A percentile compares a stretch with the other conserved stretches of the same genome.
Conservation (phyloP, 2,888 invertebrate genomes). For the Brachyptera risi region DNA sequence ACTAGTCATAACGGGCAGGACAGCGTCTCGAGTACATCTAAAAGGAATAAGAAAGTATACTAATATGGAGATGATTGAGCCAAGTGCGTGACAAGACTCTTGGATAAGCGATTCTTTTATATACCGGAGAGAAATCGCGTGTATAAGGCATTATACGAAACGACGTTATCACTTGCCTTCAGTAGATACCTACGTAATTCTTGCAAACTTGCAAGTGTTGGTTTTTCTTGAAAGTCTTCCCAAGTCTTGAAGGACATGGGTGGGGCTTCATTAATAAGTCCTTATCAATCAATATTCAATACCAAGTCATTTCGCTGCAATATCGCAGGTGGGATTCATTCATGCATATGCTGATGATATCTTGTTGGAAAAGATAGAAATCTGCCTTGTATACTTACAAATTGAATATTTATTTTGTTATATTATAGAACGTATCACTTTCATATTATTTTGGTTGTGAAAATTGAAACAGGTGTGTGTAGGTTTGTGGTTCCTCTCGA, state of each 20-base stretch:
- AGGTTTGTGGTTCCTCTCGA: conserved; percentile 19
- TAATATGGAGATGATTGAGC: conserved; percentile 11
- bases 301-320: neutral
- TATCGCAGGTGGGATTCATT: no score
- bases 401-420: no score
- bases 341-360: no score
- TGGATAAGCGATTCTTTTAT: neutral
- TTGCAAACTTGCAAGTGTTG: no score
- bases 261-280: conserved; percentile 8
- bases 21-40: no score
- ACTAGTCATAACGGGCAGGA: no score
- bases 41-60: conserved; percentile 5
- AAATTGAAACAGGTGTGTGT: conserved; percentile 21
- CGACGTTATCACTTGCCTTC: neutral
- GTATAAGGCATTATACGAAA: neutral
- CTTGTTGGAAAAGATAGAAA: no score
- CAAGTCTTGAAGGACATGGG: neutral
- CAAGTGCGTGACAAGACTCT: conserved; percentile 6
- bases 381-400: no score
- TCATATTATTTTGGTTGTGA: no score
- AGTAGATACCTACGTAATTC: no score
- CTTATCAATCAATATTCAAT: conserved; percentile 4
- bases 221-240: neutral
- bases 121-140: conserved; percentile 4
- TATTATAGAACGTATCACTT: no score